These are phyloP conservation scores for Bubo scandiacus DNA, from an alignment of 2,113 vertebrate genomes.

Conservation along the genomic window DNA sequence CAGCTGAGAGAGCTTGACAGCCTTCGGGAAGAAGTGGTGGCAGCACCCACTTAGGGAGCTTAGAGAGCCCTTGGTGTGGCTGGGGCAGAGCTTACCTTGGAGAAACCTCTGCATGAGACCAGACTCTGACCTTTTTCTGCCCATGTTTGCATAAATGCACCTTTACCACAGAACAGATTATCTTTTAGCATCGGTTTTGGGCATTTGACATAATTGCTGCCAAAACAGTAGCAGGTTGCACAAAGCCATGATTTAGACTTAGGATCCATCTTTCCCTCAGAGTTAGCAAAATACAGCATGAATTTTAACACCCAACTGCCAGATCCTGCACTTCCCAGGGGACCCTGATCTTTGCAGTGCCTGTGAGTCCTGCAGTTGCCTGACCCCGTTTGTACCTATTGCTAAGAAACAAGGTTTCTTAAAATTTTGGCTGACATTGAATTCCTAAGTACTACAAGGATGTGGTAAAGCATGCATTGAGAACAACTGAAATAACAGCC, in stretches of 20 bases:
- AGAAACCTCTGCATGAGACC: not conserved
- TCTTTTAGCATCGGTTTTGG: not conserved
- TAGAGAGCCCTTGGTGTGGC: not conserved
- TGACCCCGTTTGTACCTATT: not conserved
- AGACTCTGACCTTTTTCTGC: not conserved
- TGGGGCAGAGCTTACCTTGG: not conserved
- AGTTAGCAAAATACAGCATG: not conserved
- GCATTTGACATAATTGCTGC: not conserved
- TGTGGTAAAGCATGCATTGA: not conserved
- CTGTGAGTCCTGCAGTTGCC: fast-evolving
- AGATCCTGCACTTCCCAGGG: not conserved
- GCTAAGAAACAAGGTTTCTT: not conserved
- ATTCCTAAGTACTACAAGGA: not conserved
- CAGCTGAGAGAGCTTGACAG: not conserved
- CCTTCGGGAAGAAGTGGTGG: fast-evolving
- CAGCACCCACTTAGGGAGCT: not conserved
- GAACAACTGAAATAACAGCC: not conserved
- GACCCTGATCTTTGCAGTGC: not conserved
- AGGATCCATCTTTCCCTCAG: not conserved
- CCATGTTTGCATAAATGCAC: fast-evolving
- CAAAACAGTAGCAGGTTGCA: not conserved
- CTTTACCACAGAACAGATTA: not conserved
- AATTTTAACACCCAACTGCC: not conserved
- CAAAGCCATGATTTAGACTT: not conserved
- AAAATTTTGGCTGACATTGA: not conserved